Conservation (phyloP, 2,888 invertebrate genomes). For the Aspidapion aeneum region DNA sequence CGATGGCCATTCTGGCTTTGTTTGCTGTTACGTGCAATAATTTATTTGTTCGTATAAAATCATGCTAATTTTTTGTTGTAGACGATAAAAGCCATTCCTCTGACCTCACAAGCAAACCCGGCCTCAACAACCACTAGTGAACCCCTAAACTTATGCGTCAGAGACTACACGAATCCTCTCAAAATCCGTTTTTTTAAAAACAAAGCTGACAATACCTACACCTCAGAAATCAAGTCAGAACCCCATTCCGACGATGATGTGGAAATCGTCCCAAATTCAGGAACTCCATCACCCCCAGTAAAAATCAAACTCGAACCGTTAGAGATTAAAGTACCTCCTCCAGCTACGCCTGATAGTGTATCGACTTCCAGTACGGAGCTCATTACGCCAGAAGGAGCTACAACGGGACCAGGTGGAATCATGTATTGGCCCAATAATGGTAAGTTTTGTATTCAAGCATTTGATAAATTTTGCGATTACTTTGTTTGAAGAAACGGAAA, state of each 20-base stretch:
- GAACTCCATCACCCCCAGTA: slow-evolving; percentile 32
- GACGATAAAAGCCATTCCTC: neutral
- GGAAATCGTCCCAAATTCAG: slow-evolving; percentile 44
- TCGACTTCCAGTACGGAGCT: slow-evolving; percentile 49
- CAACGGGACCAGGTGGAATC: slow-evolving; percentile 50
- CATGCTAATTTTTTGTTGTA: neutral
- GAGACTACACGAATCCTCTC: slow-evolving; percentile 68
- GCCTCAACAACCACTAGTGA: slow-evolving; percentile 70
- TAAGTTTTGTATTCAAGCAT: too few species aligned
- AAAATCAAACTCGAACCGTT: slow-evolving; percentile 4
- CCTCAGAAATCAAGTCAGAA: slow-evolving; percentile 60
- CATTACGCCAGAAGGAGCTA: slow-evolving; percentile 45
- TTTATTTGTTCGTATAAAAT: neutral
- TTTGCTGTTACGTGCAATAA: too few species aligned
- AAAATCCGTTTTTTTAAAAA: slow-evolving; percentile 63
- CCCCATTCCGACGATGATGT: slow-evolving; percentile 54
- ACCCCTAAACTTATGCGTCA: slow-evolving; percentile 78
- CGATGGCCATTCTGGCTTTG: too few species aligned
- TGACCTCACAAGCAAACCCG: slow-evolving; percentile 23
- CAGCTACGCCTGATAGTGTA: slow-evolving; percentile 40
- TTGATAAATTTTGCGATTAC: too few species aligned
- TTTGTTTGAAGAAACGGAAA: too few species aligned
- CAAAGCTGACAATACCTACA: slow-evolving; percentile 58
- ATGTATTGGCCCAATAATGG: slow-evolving; percentile 66
- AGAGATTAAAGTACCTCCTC: slow-evolving; percentile 31